These are phyloP conservation scores for Xanthorhoe designata DNA, from an alignment of 2,888 invertebrate genomes.

Conservation along the genomic window DNA sequence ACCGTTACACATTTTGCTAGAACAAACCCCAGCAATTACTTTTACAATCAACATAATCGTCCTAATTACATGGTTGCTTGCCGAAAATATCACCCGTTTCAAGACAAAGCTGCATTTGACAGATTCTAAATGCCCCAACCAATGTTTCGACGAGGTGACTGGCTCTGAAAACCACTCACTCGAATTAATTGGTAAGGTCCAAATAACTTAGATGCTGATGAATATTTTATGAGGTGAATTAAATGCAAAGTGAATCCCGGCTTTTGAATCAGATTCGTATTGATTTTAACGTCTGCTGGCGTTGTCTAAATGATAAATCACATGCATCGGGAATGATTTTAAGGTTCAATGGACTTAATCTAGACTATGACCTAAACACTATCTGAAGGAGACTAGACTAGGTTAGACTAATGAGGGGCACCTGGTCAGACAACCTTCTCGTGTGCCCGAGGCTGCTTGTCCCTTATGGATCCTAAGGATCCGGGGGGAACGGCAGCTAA, in stretches of 20 bases:
- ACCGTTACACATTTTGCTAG: slow-evolving; percentile 2
- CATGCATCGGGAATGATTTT: neutral
- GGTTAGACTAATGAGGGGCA: neutral
- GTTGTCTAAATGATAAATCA: neutral
- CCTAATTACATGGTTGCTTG: slow-evolving; percentile 24
- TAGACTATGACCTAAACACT: neutral
- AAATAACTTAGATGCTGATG: slow-evolving; percentile 35
- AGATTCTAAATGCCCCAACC: slow-evolving; percentile 33
- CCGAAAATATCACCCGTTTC: slow-evolving; percentile 24
- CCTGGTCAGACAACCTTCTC: no score
- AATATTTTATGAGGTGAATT: slow-evolving; percentile 34
- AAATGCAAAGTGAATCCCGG: slow-evolving; percentile 28
- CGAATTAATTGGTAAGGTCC: slow-evolving; percentile 36
- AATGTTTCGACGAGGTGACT: slow-evolving; percentile 32
- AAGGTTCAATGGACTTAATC: neutral
- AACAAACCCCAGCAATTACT: slow-evolving; percentile 16
- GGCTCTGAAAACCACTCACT: slow-evolving; percentile 28
- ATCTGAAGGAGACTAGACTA: neutral
- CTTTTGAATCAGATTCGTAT: slow-evolving; percentile 30
- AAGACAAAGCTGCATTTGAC: slow-evolving; percentile 35
- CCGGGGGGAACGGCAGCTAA: no score
- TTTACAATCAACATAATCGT: slow-evolving; percentile 19
- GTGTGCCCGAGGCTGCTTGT: no score
- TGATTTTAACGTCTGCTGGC: slow-evolving; percentile 23
- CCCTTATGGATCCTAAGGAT: no score